phyloP scores from a whole-genome alignment of 2,888 invertebrate species.

The Tipula lateralis region DNA sequence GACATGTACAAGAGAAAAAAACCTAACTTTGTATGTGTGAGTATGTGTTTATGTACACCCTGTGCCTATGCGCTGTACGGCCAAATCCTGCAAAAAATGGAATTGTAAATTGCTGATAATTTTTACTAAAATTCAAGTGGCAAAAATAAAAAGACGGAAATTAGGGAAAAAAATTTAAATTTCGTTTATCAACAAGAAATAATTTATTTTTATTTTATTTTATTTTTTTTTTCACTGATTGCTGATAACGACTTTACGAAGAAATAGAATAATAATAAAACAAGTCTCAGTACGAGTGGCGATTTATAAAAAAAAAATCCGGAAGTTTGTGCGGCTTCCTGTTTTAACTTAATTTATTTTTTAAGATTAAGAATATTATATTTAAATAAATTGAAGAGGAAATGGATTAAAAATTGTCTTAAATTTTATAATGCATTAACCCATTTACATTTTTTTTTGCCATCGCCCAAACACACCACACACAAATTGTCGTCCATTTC shows the following conservation, averaged over 20 bases:
- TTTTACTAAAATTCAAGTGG: not conserved
- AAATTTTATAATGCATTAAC: constrained; percentile 1
- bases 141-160: not conserved
- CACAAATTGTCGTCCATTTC: not conserved
- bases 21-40: not conserved
- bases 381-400: constrained; percentile 7
- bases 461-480: not conserved
- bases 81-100: not conserved
- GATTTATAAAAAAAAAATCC: not conserved
- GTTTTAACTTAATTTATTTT: not conserved
- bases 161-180: not conserved
- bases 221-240: constrained; percentile 13
- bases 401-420: constrained; percentile 24
- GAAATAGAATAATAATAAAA: not conserved
- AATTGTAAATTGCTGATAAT: not conserved
- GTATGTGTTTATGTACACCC: not conserved
- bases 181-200: constrained; percentile 19
- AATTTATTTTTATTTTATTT: constrained; percentile 3
- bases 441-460: not conserved
- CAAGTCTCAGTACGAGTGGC: not conserved
- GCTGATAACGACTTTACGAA: not conserved
- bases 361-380: not conserved
- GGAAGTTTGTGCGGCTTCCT: constrained; percentile 16
- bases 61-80: not conserved
- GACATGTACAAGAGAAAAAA: not conserved